Base-by-base conservation (phyloP, 2,888 invertebrate species). In the Uloborus plumipes region DNA sequence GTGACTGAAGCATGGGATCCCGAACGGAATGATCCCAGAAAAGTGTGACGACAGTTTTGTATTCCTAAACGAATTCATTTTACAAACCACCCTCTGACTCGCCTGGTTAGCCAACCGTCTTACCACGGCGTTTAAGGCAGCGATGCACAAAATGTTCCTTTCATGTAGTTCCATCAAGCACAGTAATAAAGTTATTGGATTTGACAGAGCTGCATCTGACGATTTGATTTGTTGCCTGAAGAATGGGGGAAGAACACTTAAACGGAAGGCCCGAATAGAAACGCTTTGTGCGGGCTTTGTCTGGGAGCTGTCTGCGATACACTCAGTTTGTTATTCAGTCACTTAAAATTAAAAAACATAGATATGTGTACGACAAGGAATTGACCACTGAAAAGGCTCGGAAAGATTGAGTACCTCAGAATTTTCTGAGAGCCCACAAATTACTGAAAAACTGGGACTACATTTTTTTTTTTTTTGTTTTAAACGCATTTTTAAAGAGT, bases 31-130 rank as follows among this genome's bases (percentile, higher is more conserved):
- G 74, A 64, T 80, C 73, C 69, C 20, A 74, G 55, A 74, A 67
- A 55, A 69, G 69, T 73, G 58, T 59, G 72, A 61, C 65, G 73
- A 67, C 80, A 74, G 73, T 69, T 80, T 80, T 80, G 80, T 80
- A 73, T 47, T 65, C 62, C 64, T 80, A 80, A 73, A 80, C 73
- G 73, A 62, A 80, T 73, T 53, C 61, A 49, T 80, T 70, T 65
- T 65, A 47, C 47, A 51, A n/a, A 49, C 71, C 55, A 78, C 55
- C 78, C 51, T 51, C 72, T 73, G 59, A 73, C 61, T 59, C 80
- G 80, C 80, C 80, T 80, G 80, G 69, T 61, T 80, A 80, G 22
- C 69, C 80, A 80, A 80, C 80, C 80, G 69, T 80, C 80, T n/a
- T 47, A 71, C 77, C 47, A 26, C 72, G 49, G 61, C 70, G 55